These are phyloP conservation scores for Mythimna ferrago DNA, from an alignment of 2,888 invertebrate species.

Conservation along the genomic window DNA sequence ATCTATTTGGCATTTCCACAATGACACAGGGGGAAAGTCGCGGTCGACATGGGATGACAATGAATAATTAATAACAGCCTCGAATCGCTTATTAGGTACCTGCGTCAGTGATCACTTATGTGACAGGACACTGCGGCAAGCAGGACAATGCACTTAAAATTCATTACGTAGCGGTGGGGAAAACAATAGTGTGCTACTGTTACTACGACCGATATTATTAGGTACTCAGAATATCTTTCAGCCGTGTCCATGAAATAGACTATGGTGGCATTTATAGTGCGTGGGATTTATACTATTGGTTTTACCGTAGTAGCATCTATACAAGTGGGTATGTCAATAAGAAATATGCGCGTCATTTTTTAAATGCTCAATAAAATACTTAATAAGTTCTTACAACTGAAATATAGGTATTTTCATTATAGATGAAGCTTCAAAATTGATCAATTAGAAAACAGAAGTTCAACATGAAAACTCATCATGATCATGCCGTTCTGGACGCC, in stretches of 20 bases:
- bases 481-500: too few species aligned
- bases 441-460: too few species aligned
- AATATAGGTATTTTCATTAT: too few species aligned
- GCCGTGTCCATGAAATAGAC: slow-evolving; percentile 33
- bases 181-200: slow-evolving; percentile 77
- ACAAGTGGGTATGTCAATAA: neutral
- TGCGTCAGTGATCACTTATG: slow-evolving; percentile 64
- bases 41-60: slow-evolving; percentile 27
- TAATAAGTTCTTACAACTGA: too few species aligned
- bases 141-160: slow-evolving; percentile 81
- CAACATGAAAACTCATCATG: too few species aligned
- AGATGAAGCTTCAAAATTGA: too few species aligned
- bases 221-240: slow-evolving; percentile 48
- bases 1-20: slow-evolving; percentile 33
- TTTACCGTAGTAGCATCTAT: neutral
- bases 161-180: slow-evolving; percentile 73
- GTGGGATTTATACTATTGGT: neutral
- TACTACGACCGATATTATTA: slow-evolving; percentile 72
- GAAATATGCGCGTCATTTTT: neutral
- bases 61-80: slow-evolving; percentile 35
- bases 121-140: slow-evolving; percentile 68
- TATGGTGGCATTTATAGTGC: neutral
- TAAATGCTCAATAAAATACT: too few species aligned
- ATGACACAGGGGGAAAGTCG: slow-evolving; percentile 26
- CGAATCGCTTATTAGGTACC: slow-evolving; percentile 51